Base-by-base conservation (phyloP, 2,797 vertebrate species). In the Cossypha niveicapilla region DNA sequence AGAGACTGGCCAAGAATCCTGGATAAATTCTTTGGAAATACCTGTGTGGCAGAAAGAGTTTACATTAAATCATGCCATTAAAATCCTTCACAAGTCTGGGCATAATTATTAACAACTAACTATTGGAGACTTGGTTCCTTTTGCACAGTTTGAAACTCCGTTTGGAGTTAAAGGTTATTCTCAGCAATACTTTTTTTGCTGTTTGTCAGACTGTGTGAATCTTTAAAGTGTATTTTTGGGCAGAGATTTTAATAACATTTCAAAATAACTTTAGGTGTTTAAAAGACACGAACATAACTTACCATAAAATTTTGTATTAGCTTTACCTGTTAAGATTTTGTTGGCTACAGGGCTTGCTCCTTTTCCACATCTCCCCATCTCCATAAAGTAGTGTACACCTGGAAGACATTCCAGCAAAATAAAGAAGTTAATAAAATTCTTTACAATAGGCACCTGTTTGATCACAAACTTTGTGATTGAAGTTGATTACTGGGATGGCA, bases 81-180 rank as follows among this genome's bases (percentile, higher is more conserved):
- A 92, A 93, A 87, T 96, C 57, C 51, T 92, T 81, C 72, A 54
- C 25, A 75, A 92, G 45, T 70, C 60, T 85, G 70, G 57, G n/a
- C 51, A 19, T 94, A 91, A 90, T 92, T 96, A 47, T 93, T 94
- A 50, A 90, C 62, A 96, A 97, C 94, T 85, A 96, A 83, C 51
- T 93, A 60, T 62, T 53, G 66, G 90, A 93, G 91, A 61, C 62
- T 89, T 93, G 72, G 16, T 94, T 96, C 96, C 67, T 32, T 92
- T 92, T 68, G 19, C 35, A 44, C 22, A 44, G 83, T 82, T 88
- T 63, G 32, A 88, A 81, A 96, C 90, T 94, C 74, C 68, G 39
- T 67, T 74, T 86, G 86, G 67, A 96, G 88, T 76, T 77, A 88
- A 91, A 92, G 34, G 25, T 48, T 90, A 37, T 79, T 88, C 74